Conservation (phyloP, 2,797 vertebrate species). For the Melanotaenia nigrans region DNA sequence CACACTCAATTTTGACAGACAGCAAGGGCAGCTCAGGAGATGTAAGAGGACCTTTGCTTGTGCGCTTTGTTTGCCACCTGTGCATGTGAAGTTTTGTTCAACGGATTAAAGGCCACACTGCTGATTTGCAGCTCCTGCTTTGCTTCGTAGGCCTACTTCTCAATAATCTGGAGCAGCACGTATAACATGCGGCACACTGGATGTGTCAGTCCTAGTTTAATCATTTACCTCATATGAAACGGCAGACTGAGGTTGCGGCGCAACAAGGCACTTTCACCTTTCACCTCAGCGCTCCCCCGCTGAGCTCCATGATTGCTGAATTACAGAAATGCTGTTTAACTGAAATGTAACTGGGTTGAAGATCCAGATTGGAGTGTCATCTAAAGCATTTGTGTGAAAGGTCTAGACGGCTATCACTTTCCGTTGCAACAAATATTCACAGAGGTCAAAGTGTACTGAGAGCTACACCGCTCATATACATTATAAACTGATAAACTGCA, state of each 20-base stretch:
- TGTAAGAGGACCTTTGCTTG: constrained; percentile 6
- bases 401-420: constrained; percentile 12
- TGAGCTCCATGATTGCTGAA: constrained; percentile 12
- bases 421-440: background rate
- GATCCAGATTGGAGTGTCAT: background rate
- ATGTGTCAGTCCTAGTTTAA: constrained; percentile 40
- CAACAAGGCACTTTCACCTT: constrained; percentile 63
- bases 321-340: background rate
- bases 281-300: constrained; percentile 36
- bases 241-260: constrained; percentile 32
- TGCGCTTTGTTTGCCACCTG: constrained; percentile 48
- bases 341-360: background rate
- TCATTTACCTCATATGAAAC: constrained; percentile 53
- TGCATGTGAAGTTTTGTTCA: constrained; percentile 14
- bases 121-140: background rate
- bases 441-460: constrained; percentile 40
- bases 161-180: background rate
- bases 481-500: constrained; percentile 30
- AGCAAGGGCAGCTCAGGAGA: constrained; percentile 21
- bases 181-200: background rate
- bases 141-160: background rate
- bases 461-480: constrained; percentile 19
- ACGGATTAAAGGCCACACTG: constrained; percentile 31
- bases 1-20: constrained; percentile 50
- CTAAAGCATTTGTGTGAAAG: constrained; percentile 1